phyloP scores from a whole-genome alignment of 2,113 vertebrate species.

The Rana temporaria region DNA sequence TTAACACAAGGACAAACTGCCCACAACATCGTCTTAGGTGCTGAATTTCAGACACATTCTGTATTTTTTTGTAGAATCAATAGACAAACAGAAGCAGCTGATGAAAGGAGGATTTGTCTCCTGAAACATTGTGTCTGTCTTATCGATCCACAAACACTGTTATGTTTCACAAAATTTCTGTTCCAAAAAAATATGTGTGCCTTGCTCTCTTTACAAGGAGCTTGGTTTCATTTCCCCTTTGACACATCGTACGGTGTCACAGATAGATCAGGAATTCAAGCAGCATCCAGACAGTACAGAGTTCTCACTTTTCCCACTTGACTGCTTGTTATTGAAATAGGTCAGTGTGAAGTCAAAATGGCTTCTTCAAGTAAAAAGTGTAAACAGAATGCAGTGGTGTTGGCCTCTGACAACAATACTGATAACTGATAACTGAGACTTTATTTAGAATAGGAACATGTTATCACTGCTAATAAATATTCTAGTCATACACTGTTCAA shows the following conservation, averaged over 20 bases:
- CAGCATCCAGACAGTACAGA: not conserved
- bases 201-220: slow-evolving; percentile 19
- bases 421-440: not conserved
- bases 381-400: not conserved
- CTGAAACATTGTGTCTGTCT: slow-evolving; percentile 51
- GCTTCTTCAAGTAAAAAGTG: not conserved
- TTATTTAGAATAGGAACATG: too few relatives aligned
- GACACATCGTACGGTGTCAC: slow-evolving; percentile 9
- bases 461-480: too few relatives aligned
- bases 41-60: slow-evolving; percentile 40
- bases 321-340: slow-evolving; percentile 16
- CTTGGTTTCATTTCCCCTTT: slow-evolving; percentile 7
- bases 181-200: slow-evolving; percentile 24
- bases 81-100: slow-evolving; percentile 45
- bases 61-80: slow-evolving; percentile 52
- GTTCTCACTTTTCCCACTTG: not conserved
- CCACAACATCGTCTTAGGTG: slow-evolving; percentile 42
- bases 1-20: slow-evolving; percentile 30
- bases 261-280: slow-evolving; percentile 1
- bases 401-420: not conserved
- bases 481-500: too few relatives aligned
- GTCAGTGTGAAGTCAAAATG: not conserved
- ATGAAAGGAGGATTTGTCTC: slow-evolving; percentile 56
- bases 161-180: slow-evolving; percentile 47
- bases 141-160: slow-evolving; percentile 48